phyloP scores from a whole-genome alignment of 2,797 vertebrate genomes.

The Phoeniculus purpureus region DNA sequence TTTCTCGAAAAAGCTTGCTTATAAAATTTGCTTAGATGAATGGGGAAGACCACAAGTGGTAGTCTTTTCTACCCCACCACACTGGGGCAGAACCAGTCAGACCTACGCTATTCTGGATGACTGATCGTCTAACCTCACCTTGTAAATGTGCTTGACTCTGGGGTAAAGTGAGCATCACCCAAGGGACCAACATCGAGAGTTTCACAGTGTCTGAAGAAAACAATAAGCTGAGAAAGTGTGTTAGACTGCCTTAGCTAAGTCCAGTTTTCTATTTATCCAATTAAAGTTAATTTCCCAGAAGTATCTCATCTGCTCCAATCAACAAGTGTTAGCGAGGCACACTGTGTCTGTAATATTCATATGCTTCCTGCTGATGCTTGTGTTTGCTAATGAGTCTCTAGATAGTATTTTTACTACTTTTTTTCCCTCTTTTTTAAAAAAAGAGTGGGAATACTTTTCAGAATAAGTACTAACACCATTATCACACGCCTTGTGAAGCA shows the following conservation, averaged over 20 bases:
- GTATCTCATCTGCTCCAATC: constrained; percentile 38
- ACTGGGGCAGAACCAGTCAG: background rate
- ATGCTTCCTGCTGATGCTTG: constrained; percentile 32
- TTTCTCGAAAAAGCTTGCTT: background rate
- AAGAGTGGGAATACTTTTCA: constrained; percentile 23
- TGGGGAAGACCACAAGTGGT: background rate
- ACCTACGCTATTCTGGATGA: background rate
- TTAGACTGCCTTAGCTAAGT: constrained; percentile 8
- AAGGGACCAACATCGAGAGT: background rate
- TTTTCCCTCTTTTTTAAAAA: background rate
- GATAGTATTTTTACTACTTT: constrained; percentile 31
- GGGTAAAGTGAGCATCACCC: background rate
- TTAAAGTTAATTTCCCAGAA: constrained; percentile 66
- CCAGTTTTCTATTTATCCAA: constrained; percentile 43
- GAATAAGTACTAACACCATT: constrained; percentile 26
- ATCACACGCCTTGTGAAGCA: constrained; percentile 51
- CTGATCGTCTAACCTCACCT: background rate
- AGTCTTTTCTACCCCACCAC: background rate
- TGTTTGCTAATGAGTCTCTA: constrained; percentile 32
- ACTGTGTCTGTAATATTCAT: background rate
- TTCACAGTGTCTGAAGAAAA: constrained; percentile 8
- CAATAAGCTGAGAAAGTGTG: background rate
- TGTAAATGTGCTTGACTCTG: background rate
- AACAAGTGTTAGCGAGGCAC: constrained; percentile 28
- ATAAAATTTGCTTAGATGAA: background rate